phyloP scores from a whole-genome alignment of 2,113 vertebrate species.

The Tylochromis polylepis region DNA sequence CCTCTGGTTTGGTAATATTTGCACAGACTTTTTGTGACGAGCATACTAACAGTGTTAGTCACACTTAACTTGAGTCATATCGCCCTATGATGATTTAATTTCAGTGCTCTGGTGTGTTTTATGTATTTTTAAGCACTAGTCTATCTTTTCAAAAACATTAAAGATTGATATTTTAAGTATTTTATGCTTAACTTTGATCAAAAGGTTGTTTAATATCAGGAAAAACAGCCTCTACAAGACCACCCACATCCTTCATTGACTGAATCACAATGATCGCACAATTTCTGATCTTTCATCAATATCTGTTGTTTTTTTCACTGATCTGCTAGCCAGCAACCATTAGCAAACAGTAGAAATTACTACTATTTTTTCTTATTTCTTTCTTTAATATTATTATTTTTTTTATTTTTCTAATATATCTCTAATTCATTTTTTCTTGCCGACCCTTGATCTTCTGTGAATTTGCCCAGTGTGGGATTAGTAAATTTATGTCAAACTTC shows the following conservation, averaged over 20 bases:
- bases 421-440: neutral
- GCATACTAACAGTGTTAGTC: neutral
- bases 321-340: neutral
- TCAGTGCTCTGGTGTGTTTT: neutral
- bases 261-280: neutral
- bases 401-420: neutral
- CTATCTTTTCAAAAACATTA: neutral
- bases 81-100: neutral
- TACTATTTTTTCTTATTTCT: neutral
- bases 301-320: neutral
- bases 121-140: neutral
- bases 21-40: neutral
- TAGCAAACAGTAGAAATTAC: neutral
- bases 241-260: neutral
- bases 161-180: neutral
- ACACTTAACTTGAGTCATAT: neutral
- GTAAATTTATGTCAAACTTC: neutral
- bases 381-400: neutral
- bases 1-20: neutral
- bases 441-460: neutral
- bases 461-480: neutral
- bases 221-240: neutral
- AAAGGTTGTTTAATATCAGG: neutral
- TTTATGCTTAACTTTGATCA: neutral
- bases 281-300: neutral